These are phyloP conservation scores for Craterocephalus amniculus DNA, from an alignment of 2,797 vertebrate genomes.

Conservation along the genomic window DNA sequence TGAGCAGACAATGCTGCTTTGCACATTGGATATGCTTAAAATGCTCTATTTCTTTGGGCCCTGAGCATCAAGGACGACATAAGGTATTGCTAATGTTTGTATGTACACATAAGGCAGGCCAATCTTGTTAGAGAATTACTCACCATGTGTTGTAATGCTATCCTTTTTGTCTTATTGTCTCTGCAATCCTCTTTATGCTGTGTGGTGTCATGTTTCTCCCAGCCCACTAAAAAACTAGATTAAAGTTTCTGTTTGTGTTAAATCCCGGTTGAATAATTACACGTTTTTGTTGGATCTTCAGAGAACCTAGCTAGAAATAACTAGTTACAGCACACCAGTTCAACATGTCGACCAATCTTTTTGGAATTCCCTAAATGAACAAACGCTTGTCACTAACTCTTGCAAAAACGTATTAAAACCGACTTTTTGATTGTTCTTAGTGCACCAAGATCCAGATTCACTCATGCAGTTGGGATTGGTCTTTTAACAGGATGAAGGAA, in stretches of 20 bases:
- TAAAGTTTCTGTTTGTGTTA: slow-evolving; percentile 23
- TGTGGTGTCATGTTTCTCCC: slow-evolving; percentile 6
- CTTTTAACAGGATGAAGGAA: slow-evolving; percentile 32
- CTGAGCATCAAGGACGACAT: slow-evolving; percentile 22
- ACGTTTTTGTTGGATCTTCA: slow-evolving; percentile 40
- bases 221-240: slow-evolving; percentile 29
- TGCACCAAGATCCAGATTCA: slow-evolving; percentile 8
- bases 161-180: neutral
- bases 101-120: slow-evolving; percentile 9
- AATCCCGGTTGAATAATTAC: slow-evolving; percentile 33
- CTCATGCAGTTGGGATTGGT: neutral
- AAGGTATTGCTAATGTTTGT: slow-evolving; percentile 11
- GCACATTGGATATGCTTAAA: slow-evolving; percentile 39
- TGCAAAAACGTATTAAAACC: neutral
- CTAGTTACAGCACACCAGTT: slow-evolving; percentile 21
- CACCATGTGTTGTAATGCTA: neutral
- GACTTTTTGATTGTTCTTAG: neutral
- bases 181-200: neutral
- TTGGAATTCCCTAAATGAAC: neutral
- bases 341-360: neutral
- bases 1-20: slow-evolving; percentile 3
- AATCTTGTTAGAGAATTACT: slow-evolving; percentile 1
- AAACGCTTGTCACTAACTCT: neutral
- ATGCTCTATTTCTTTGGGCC: slow-evolving; percentile 39
- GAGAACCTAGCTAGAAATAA: slow-evolving; percentile 6